Evolutionary conservation across 2,888 invertebrate species (phyloP), one percentile per base, ranked within the genome.

Genomic region (Drosophila paranaensis): DNA sequence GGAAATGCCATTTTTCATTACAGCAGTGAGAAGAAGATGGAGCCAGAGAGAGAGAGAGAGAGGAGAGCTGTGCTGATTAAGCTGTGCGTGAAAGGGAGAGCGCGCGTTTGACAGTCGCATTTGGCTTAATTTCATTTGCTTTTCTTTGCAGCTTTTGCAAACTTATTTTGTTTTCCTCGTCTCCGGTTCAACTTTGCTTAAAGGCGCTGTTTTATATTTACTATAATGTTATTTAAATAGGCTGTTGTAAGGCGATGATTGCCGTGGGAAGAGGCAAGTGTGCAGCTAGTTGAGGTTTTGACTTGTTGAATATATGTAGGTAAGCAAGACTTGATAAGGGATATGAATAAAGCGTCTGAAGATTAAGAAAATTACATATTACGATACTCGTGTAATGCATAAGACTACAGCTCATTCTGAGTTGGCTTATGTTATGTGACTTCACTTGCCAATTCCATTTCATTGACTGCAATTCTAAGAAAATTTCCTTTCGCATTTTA

Each of bases 1-100:
- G 84, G 69, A 87, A 89, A 87, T 84, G 73, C 57, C 61, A 81
- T 87, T 83, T 84, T 78, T 81, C 76, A 78, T 78, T 84, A 75
- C 73, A 55, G 13, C 9, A 8, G 9, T 2, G 9, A 6, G 42
- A 2, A 14, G 14, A 14, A 25, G 9, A 13, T 0, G 3, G 25
- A 25, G 14, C 40, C 9, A 14, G 27, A 40, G 10, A 9, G 2
- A 43, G 35, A 45, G 45, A 35, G 54, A n/a, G 3, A 25, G 3
- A 25, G 16, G 2, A 27, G 10, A 27, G 27, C 27, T n/a, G 0
- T n/a, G 30, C 48, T 30, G 48, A n/a, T n/a, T 30, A 30, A 37
- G 30, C 30, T n/a, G 40, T 20, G 10, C 2, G 30, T 4, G n/a
- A 48, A 14, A 27, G 16, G n/a, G 16, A 14, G n/a, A 5, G 25